Percentiles rank a stretch among this genome's conserved stretches.
Conservation (phyloP, 1,140 invertebrate genomes). For the Orius insidiosus region DNA sequence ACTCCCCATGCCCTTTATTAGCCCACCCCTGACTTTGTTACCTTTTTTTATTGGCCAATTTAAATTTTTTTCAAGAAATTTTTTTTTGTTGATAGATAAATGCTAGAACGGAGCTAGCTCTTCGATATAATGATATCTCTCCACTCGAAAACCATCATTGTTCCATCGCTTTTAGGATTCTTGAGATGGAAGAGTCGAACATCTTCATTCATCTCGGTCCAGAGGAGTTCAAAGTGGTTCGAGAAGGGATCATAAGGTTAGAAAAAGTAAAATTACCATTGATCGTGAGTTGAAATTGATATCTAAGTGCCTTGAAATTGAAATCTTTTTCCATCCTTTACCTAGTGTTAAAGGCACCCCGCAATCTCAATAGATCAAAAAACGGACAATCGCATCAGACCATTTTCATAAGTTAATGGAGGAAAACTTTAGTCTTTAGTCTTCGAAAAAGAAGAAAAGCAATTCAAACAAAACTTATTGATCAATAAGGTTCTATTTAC, state of each 20-base stretch:
- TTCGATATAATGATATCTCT: slow-evolving; percentile 77
- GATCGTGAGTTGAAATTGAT: too few relatives aligned
- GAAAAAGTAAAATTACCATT: not conserved
- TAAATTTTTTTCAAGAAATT: not conserved
- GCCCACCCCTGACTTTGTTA: not conserved
- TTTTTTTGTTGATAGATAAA: slow-evolving; percentile 59
- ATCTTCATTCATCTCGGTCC: slow-evolving; percentile 50
- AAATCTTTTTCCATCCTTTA: too few relatives aligned
- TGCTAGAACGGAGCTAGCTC: slow-evolving; percentile 64
- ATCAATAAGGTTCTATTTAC: too few relatives aligned
- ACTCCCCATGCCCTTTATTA: not conserved
- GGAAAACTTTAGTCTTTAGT: too few relatives aligned
- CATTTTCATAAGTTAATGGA: slow-evolving; percentile 52
- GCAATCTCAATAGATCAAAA: slow-evolving; percentile 67
- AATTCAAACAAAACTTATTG: too few relatives aligned
- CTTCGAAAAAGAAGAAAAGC: too few relatives aligned
- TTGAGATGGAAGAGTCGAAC: slow-evolving; percentile 59
- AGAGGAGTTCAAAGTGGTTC: slow-evolving; percentile 40
- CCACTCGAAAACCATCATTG: slow-evolving; percentile 81
- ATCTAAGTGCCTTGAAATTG: too few relatives aligned
- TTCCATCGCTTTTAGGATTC: slow-evolving; percentile 65
- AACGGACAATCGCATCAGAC: slow-evolving; percentile 51
- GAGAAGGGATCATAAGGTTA: slow-evolving; percentile 56
- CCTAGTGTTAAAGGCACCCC: slow-evolving; percentile 73
- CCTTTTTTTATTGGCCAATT: not conserved